Evolutionary conservation across 2,113 vertebrate genomes (phyloP).

Genomic region (Spermophilus dauricus): DNA sequence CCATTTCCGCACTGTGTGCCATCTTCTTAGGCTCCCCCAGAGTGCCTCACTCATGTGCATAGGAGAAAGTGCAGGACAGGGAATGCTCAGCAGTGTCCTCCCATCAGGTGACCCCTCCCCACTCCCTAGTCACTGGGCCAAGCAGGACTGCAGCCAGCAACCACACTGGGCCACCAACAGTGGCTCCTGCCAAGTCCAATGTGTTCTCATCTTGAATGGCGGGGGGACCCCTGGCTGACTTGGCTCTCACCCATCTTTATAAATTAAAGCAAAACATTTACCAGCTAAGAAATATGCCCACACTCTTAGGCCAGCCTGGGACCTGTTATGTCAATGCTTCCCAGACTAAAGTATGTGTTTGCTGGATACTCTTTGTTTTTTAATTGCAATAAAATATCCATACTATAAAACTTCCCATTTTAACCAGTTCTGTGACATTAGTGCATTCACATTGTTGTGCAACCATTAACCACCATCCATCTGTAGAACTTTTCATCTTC

Average conservation of each 20-base stretch:
- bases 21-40: not conserved
- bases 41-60: rapidly evolving
- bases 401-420: not conserved
- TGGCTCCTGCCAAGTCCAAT: not conserved
- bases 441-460: not conserved
- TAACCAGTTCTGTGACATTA: not conserved
- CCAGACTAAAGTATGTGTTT: not conserved
- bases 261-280: not conserved
- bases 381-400: not conserved
- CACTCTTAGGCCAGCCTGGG: not conserved
- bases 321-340: not conserved
- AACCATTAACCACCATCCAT: not conserved
- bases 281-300: not conserved
- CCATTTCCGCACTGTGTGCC: rapidly evolving
- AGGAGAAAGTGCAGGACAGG: not conserved
- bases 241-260: not conserved
- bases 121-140: not conserved
- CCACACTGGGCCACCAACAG: not conserved
- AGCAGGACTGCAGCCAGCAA: not conserved
- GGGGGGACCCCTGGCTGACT: not conserved
- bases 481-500: not conserved
- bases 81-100: not conserved
- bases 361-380: not conserved
- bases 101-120: not conserved
- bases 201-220: not conserved